A percentile compares a stretch with the other conserved stretches of the same genome.
These are phyloP conservation scores for Dicranocentrus wangi DNA, from an alignment of 2,888 invertebrate species.

Conservation along the genomic window DNA sequence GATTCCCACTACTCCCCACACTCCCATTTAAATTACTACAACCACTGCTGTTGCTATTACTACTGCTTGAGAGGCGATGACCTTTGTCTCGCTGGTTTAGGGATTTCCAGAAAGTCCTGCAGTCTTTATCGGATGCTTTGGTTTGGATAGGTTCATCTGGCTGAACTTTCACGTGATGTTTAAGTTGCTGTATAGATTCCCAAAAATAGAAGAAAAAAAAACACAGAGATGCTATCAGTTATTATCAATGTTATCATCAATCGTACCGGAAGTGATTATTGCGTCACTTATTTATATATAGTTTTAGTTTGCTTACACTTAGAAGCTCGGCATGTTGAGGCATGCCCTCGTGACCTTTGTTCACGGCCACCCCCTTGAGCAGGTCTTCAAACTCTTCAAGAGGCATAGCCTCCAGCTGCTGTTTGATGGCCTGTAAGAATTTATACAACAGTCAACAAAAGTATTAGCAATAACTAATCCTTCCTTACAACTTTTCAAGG, in stretches of 20 bases:
- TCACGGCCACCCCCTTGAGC: slow-evolving; percentile 65
- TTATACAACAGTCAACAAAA: neutral
- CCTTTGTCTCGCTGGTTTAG: slow-evolving; percentile 29
- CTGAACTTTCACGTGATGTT: slow-evolving; percentile 57
- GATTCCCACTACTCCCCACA: slow-evolving; percentile 6
- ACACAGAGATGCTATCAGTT: neutral
- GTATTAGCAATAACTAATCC: neutral
- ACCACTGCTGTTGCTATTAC: slow-evolving; percentile 22
- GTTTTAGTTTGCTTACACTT: slow-evolving; percentile 62
- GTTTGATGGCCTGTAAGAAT: slow-evolving; percentile 66
- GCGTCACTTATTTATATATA: no score
- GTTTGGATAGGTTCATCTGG: slow-evolving; percentile 55
- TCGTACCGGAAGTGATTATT: neutral
- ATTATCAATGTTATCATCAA: neutral
- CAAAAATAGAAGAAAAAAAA: neutral
- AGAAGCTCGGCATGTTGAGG: slow-evolving; percentile 63
- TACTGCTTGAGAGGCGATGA: slow-evolving; percentile 33
- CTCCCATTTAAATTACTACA: slow-evolving; percentile 46
- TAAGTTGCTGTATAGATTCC: slow-evolving; percentile 42
- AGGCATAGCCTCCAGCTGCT: slow-evolving; percentile 70
- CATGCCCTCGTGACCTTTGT: slow-evolving; percentile 48
- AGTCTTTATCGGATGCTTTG: slow-evolving; percentile 47
- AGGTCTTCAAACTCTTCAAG: slow-evolving; percentile 70
- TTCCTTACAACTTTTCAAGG: neutral
- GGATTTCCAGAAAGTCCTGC: slow-evolving; percentile 38